Conservation (phyloP, 2,113 vertebrate genomes). For the Lepidothrix coronata region DNA sequence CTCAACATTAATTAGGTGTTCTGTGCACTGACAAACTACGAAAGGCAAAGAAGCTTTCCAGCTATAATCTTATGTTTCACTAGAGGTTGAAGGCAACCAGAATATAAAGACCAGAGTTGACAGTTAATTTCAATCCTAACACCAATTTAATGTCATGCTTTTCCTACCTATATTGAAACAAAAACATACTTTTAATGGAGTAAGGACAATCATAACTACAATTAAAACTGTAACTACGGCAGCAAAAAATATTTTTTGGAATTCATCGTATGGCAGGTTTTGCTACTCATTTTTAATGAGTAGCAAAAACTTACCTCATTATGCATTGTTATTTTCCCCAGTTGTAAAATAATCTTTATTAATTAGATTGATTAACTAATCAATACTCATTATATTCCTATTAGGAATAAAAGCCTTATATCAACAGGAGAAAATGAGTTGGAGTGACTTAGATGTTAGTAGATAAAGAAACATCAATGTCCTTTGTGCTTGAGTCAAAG, state of each 20-base stretch:
- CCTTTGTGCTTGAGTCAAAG: background rate
- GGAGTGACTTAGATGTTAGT: background rate
- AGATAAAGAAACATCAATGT: background rate
- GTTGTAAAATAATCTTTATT: constrained; percentile 4
- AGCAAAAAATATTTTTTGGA: background rate
- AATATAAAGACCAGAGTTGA: background rate
- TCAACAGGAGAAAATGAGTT: background rate
- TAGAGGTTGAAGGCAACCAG: background rate
- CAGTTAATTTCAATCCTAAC: background rate
- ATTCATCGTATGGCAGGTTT: background rate
- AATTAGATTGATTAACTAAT: background rate
- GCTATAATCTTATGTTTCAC: background rate
- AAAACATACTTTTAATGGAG: background rate
- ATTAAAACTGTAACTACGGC: background rate
- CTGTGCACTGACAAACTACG: background rate
- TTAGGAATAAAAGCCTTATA: background rate
- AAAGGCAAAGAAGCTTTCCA: constrained; percentile 20
- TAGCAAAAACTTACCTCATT: background rate
- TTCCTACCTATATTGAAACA: background rate
- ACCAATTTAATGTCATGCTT: background rate
- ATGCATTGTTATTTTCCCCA: background rate
- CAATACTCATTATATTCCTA: background rate
- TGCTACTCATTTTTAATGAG: background rate
- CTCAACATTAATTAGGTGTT: background rate
- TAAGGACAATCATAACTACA: background rate